A percentile compares a stretch with the other conserved stretches of the same genome.
Conservation (phyloP, 92 coral and sea anemone species). For the Plumapathes pennacea region DNA sequence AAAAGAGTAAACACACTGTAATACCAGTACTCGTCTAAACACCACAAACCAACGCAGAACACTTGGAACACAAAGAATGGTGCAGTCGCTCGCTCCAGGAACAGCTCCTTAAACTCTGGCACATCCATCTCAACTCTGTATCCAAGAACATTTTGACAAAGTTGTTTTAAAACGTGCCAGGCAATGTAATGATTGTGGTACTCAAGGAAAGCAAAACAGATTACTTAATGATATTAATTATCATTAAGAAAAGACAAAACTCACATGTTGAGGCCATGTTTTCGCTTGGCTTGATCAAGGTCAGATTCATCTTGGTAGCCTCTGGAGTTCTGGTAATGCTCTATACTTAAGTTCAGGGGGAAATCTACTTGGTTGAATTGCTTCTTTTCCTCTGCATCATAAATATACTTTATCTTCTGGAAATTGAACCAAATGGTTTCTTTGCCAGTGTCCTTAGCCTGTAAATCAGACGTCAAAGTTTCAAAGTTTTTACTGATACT, state of each 20-base stretch:
- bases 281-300: constrained; percentile 57
- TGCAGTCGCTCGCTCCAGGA: constrained; percentile 93
- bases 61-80: constrained; percentile 99
- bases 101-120: constrained; percentile 91
- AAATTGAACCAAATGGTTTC: constrained; percentile 88
- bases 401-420: constrained; percentile 95
- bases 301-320: constrained; percentile 92
- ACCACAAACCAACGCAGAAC: constrained; percentile 98
- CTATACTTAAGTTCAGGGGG: constrained; percentile 83
- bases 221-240: background rate
- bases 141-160: background rate
- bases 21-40: constrained; percentile 99
- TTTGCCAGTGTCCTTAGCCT: constrained; percentile 81
- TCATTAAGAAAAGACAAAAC: constrained; percentile 5
- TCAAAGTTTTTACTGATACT: background rate
- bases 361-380: constrained; percentile 81
- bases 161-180: background rate
- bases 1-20: constrained; percentile 94
- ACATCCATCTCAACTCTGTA: constrained; percentile 88
- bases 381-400: constrained; percentile 95
- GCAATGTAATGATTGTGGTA: background rate
- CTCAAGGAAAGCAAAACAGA: background rate
- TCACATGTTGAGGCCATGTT: constrained; percentile 88
- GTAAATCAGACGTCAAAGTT: background rate
- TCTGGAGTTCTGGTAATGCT: constrained; percentile 70